A percentile compares a stretch with the other conserved stretches of the same genome.
Evolutionary conservation across 2,797 vertebrate species (phyloP).

Genomic region (Trichosurus vulpecula): DNA sequence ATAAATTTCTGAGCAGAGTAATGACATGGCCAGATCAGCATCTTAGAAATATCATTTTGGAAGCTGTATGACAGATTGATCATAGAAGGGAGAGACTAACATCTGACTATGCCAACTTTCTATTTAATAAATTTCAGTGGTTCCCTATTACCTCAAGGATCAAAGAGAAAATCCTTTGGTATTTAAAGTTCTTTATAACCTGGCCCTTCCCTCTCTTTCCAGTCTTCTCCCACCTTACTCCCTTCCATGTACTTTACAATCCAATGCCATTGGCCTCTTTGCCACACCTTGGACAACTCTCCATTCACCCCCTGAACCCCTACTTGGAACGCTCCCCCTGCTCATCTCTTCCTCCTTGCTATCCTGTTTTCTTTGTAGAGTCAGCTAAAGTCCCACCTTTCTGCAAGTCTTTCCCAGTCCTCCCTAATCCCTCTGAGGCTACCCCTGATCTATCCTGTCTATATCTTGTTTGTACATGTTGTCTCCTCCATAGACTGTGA

Average conservation of each 20-base stretch:
- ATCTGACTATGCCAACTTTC: not conserved
- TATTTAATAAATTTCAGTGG: not conserved
- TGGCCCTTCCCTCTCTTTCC: not conserved
- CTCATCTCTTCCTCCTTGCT: not conserved
- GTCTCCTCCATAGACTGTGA: not conserved
- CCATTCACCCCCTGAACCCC: not conserved
- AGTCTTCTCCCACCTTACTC: not conserved
- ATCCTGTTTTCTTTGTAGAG: not conserved
- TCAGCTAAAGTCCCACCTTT: not conserved
- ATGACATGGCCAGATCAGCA: not conserved
- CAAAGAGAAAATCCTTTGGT: not conserved
- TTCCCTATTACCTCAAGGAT: not conserved
- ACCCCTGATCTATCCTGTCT: not conserved
- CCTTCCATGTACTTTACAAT: not conserved
- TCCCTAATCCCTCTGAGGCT: not conserved
- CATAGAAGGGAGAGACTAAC: not conserved
- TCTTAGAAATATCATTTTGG: not conserved
- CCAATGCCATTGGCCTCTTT: not conserved
- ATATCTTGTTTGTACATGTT: not conserved
- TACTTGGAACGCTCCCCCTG: not conserved
- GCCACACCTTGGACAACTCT: not conserved
- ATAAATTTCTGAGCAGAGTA: not conserved
- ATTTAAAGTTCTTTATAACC: not conserved
- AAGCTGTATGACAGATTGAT: not conserved
- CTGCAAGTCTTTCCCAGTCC: not conserved